A percentile compares a stretch with the other conserved stretches of the same genome.
These are phyloP conservation scores for Pangasius sanitwongsei DNA, from an alignment of 2,797 vertebrate genomes.

Conservation along the genomic window DNA sequence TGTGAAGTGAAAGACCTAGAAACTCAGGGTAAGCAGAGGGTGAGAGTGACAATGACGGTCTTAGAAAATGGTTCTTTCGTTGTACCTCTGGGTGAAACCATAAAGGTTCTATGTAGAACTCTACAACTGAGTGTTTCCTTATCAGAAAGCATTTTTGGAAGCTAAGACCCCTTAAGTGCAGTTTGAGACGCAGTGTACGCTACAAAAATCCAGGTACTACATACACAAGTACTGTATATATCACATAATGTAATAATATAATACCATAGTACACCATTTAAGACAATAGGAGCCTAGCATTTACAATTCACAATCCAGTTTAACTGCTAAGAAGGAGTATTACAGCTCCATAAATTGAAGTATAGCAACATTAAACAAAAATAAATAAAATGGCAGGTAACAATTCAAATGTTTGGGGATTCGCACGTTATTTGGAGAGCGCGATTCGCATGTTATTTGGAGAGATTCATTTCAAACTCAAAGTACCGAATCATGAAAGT, in stretches of 20 bases:
- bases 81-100: background rate
- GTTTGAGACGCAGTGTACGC: too few relatives aligned
- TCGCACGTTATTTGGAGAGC: background rate
- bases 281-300: too few relatives aligned
- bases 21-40: too few relatives aligned
- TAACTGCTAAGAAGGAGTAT: too few relatives aligned
- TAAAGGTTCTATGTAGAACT: background rate
- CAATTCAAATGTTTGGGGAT: background rate
- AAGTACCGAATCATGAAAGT: background rate
- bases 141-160: background rate
- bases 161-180: background rate
- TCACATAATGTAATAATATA: too few relatives aligned
- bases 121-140: background rate
- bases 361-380: too few relatives aligned
- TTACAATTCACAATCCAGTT: too few relatives aligned
- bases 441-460: background rate
- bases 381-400: too few relatives aligned
- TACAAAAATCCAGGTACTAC: too few relatives aligned
- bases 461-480: background rate
- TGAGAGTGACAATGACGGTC: background rate
- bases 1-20: background rate
- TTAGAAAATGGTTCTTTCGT: background rate
- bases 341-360: too few relatives aligned
- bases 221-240: background rate
- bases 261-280: too few relatives aligned